Conservation (phyloP, 1,140 invertebrate genomes). For the Euglossa dilemma region DNA sequence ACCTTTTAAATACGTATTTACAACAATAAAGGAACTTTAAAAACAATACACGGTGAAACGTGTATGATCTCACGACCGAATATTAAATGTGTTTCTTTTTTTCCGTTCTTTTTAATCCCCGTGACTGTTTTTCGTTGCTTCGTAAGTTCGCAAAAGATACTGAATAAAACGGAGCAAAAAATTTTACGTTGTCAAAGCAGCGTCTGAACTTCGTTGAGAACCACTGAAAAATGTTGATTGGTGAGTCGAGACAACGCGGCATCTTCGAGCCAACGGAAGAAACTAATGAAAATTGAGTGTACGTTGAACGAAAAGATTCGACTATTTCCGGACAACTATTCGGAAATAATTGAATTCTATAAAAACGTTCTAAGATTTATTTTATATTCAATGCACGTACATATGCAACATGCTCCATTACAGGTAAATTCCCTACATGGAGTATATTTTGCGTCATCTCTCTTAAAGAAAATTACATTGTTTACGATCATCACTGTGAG, state of each 20-base stretch:
- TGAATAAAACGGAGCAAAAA: background rate
- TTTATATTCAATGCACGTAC: background rate
- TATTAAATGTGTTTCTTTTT: background rate
- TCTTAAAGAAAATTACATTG: background rate
- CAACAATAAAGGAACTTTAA: background rate
- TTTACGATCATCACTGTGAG: slow-evolving; percentile 2
- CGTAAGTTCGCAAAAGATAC: background rate
- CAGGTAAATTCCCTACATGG: background rate
- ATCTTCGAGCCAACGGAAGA: slow-evolving; percentile 9
- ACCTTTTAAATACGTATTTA: background rate
- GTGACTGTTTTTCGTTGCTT: background rate
- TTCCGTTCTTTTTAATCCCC: background rate
- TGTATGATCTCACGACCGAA: background rate
- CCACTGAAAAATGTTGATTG: slow-evolving; percentile 42
- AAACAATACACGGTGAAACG: background rate
- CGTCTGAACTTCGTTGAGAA: slow-evolving; percentile 20
- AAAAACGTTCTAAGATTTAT: background rate
- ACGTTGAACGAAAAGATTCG: slow-evolving; percentile 13
- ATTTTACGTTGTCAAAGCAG: background rate
- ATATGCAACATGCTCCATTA: too few relatives aligned
- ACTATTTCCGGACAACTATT: background rate
- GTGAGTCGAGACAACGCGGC: slow-evolving; percentile 12
- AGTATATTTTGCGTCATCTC: background rate
- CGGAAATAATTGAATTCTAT: slow-evolving; percentile 3
- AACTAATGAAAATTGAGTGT: slow-evolving; percentile 29